Base-by-base conservation (phyloP, 2,113 vertebrate species). In the Struthio camelus region DNA sequence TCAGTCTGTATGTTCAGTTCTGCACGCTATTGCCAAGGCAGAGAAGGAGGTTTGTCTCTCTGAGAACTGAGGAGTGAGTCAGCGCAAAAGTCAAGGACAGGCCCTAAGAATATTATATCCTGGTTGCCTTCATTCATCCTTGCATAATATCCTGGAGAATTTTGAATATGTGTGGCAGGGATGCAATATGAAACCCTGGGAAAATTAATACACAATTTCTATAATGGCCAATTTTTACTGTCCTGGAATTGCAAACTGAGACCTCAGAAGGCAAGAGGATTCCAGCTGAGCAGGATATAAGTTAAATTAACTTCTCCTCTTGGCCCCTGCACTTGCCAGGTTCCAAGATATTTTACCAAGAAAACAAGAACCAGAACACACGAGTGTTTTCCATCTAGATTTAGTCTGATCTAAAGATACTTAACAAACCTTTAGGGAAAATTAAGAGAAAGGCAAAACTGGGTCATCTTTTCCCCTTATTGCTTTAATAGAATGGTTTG, bases 251-350 rank as follows among this genome's bases (percentile, higher is more conserved):
- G 61, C 77, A 91, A 90, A 66, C 72, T 53, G 75, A 93, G 84
- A 61, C n/a, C 76, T 96, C 56, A 27, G 90, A 90, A 91, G 86
- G 78, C 80, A 85, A 78, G 36, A 53, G 23, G 6, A 85, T 89
- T 93, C 54, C 79, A 95, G 1, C 23, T 17, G 67, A 94, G 54
- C 75, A 83, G 87, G 82, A 69, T 91, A 92, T 94, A 93, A 88
- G 50, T 69, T 46, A 80, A 92, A 85, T 93, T 94, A 95, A 95
- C 78, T 91, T 94, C 70, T 94, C 71, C 93, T 79, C 66, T 88
- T 66, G 87, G 69, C 22, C n/a, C 36, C 59, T 75, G 34, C 64
- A n/a, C 78, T 94, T 82, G 93, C 83, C 94, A 96, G 80, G 73
- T 80, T 96, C 23, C 82, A 72, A 62, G 76, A 72, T 62, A 44